These are phyloP conservation scores for Luperina testacea DNA, from an alignment of 2,888 invertebrate species.

Conservation along the genomic window DNA sequence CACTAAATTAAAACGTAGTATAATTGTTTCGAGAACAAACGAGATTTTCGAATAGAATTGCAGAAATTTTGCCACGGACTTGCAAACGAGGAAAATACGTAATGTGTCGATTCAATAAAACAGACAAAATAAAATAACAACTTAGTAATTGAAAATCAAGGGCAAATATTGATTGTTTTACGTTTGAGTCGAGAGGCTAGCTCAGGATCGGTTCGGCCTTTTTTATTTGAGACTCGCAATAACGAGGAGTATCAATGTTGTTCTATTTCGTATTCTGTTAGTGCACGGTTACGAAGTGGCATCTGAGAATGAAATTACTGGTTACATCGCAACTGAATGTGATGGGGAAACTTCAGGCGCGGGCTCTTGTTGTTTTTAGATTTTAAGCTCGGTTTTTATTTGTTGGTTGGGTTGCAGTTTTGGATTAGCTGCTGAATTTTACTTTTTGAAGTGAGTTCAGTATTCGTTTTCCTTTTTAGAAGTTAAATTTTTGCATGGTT, in stretches of 20 bases:
- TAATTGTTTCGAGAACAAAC: neutral
- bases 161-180: constrained; percentile 46
- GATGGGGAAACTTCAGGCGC: constrained; percentile 23
- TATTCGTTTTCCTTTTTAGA: neutral
- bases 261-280: constrained; percentile 76
- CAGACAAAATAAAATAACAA: constrained; percentile 21
- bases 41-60: neutral
- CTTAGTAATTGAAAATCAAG: constrained; percentile 27
- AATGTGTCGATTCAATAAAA: constrained; percentile 10
- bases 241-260: constrained; percentile 79
- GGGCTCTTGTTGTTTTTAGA: constrained; percentile 15
- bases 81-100: neutral
- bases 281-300: constrained; percentile 70
- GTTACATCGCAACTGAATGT: constrained; percentile 59
- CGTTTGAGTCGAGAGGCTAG: constrained; percentile 55
- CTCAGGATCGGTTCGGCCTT: constrained; percentile 57
- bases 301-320: constrained; percentile 75
- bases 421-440: neutral
- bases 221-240: constrained; percentile 71
- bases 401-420: neutral
- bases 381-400: neutral
- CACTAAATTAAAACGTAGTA: neutral
- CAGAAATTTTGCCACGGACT: neutral
- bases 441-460: neutral
- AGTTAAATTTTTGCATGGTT: no score